phyloP scores from a whole-genome alignment of 2,888 invertebrate genomes.

The Syritta pipiens region DNA sequence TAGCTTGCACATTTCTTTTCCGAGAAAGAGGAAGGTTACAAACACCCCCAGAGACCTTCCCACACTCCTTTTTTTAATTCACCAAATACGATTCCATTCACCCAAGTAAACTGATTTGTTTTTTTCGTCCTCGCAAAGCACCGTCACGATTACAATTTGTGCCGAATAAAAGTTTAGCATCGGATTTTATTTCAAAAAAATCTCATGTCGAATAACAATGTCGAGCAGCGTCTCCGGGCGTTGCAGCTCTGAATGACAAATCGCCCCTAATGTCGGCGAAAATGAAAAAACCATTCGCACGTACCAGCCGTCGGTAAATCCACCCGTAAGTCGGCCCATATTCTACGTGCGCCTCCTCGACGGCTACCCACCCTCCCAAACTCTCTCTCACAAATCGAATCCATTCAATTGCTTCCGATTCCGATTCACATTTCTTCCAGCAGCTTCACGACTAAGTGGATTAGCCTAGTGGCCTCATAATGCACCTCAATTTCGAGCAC shows the following conservation, averaged over 20 bases:
- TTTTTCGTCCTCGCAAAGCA: no score
- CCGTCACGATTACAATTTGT: no score
- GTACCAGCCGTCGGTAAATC: slow-evolving; percentile 20
- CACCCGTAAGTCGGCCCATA: not conserved
- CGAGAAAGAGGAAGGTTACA: no score
- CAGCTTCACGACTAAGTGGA: not conserved
- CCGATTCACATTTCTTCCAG: no score
- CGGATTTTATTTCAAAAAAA: not conserved
- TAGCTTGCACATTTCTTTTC: no score
- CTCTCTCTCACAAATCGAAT: slow-evolving; percentile 2
- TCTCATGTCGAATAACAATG: slow-evolving; percentile 6
- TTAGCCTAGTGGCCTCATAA: slow-evolving; percentile 1
- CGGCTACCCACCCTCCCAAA: not conserved
- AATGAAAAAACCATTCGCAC: slow-evolving; percentile 1
- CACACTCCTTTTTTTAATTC: no score
- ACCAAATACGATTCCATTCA: no score
- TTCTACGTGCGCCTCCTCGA: not conserved
- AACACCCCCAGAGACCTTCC: no score
- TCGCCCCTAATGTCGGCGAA: slow-evolving; percentile 4
- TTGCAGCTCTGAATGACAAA: slow-evolving; percentile 15
- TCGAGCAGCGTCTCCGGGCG: not conserved
- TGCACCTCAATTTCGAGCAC: slow-evolving; percentile 14
- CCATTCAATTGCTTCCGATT: not conserved
- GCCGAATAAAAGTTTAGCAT: no score
- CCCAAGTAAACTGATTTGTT: no score